Evolutionary conservation across 2,113 vertebrate genomes (phyloP), one percentile per base, ranked within the genome.

Genomic region (Cyanoderma ruficeps): DNA sequence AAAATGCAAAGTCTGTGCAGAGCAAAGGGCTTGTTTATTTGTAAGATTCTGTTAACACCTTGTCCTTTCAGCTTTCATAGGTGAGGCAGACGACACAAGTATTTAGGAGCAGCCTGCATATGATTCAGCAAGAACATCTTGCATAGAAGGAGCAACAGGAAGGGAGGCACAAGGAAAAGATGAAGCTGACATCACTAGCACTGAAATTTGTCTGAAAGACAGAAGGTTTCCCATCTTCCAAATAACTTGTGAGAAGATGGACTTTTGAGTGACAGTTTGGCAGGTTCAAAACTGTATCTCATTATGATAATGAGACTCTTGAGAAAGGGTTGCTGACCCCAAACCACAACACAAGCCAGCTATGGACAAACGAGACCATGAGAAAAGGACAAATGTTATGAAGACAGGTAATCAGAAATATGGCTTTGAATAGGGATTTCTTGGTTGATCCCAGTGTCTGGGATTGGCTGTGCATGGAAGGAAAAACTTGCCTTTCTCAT

Each of bases 381-480:
- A 74, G 33, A 27, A 77, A 47, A 23, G 6, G 15, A 3, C 41
- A 72, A 59, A 15, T 2, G 8, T 33, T 63, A 13, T 1, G 5
- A 49, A 37, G 27, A 19, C 46, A 63, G 30, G 9, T 77, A 37
- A 37, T 12, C 11, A 16, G 41, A 14, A 37, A 42, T 60, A 10
- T 7, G 16, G 39, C 46, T 85, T 22, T 49, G 14, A 93, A 22
- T 25, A 67, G 47, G 30, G 60, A 52, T 39, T 70, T 90, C 39
- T 67, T 83, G 44, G 30, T 94, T 55, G 83, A 89, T 91, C 85
- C 59, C 85, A 88, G 39, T 53, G 61, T 87, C 93, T 91, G 56
- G n/a, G 68, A 80, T 70, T 93, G 71, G 82, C 33, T 86, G 39
- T 74, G 56, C 31, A 39, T 42, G 15, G 72, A 80, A 86, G 31